These are phyloP conservation scores for Leiothrix lutea DNA, from an alignment of 2,113 vertebrate genomes.

Conservation along the genomic window DNA sequence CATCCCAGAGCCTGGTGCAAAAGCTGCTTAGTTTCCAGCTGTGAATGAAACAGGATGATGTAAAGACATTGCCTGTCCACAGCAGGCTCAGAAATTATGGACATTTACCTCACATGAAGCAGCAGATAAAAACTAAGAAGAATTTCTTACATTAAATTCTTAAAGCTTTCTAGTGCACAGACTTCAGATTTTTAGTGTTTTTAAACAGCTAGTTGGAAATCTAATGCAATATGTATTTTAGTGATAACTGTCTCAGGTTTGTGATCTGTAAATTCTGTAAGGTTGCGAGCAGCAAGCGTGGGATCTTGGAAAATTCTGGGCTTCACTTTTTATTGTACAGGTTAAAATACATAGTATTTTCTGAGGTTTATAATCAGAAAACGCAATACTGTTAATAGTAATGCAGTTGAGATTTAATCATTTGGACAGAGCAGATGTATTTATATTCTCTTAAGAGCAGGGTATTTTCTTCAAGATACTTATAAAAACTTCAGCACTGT, in stretches of 20 bases:
- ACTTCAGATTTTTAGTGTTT: neutral
- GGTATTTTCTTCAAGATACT: neutral
- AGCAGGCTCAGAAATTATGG: neutral
- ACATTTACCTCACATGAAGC: neutral
- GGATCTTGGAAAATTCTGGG: neutral
- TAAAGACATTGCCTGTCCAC: neutral
- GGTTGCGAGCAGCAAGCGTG: neutral
- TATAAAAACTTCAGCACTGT: neutral
- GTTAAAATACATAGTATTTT: neutral
- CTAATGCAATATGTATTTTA: neutral
- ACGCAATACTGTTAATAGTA: neutral
- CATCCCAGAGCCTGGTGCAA: neutral
- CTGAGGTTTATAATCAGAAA: neutral
- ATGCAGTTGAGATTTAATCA: neutral
- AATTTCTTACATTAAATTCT: neutral
- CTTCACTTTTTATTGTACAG: neutral
- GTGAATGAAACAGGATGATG: neutral
- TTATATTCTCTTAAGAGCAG: neutral
- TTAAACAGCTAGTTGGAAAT: neutral
- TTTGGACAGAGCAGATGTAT: neutral
- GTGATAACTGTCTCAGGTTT: neutral
- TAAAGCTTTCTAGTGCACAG: neutral
- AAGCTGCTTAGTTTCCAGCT: neutral
- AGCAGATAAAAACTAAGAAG: neutral
- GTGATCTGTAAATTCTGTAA: neutral